Evolutionary conservation across 2,888 invertebrate species (phyloP).

Genomic region (Clepsis dumicolana): DNA sequence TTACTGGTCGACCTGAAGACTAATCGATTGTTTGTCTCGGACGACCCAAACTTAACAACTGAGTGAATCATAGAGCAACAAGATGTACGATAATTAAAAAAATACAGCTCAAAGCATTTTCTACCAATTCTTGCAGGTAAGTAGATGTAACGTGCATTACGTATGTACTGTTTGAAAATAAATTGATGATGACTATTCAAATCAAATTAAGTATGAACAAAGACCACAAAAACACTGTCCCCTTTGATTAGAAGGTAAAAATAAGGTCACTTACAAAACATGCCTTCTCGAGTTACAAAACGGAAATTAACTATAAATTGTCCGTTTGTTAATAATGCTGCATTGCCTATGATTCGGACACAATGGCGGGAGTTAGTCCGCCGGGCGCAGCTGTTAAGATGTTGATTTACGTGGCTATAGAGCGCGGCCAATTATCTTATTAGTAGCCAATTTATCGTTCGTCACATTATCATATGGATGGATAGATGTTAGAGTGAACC

Average conservation of each 20-base stretch:
- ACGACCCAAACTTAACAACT: conserved; percentile 74
- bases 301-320: background rate
- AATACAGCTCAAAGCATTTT: background rate
- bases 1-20: conserved; percentile 73
- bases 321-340: background rate
- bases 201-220: background rate
- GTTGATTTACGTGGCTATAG: conserved; percentile 83
- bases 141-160: background rate
- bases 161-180: background rate
- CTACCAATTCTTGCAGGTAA: background rate
- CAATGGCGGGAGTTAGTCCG: conserved; percentile 52
- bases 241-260: background rate
- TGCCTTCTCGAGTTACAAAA: background rate
- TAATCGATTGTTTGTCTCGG: conserved; percentile 83
- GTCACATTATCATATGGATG: conserved; percentile 81
- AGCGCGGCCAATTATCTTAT: conserved; percentile 84
- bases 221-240: too few relatives aligned
- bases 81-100: background rate
- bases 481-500: conserved; percentile 57
- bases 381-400: conserved; percentile 75
- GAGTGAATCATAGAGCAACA: conserved; percentile 68
- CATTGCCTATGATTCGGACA: conserved; percentile 55
- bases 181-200: background rate
- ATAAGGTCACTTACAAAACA: background rate
- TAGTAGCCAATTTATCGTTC: conserved; percentile 84